A percentile compares a stretch with the other conserved stretches of the same genome.
Evolutionary conservation across 2,113 vertebrate species (phyloP).

Genomic region (Rhipidura dahli): DNA sequence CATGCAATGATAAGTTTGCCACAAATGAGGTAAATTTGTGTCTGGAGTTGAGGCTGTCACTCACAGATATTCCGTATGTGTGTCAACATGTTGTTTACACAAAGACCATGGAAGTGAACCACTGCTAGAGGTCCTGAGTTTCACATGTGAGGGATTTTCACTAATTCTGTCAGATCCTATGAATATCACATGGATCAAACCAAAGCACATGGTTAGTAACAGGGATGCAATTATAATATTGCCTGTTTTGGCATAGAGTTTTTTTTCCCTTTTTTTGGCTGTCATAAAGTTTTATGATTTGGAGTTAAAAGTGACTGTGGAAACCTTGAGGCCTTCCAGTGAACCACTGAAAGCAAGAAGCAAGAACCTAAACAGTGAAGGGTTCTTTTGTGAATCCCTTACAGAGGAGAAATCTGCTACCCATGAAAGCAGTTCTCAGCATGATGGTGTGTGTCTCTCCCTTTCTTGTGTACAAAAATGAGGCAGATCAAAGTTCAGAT

Average conservation of each 20-base stretch:
- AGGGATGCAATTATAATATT: not conserved
- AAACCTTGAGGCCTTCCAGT: not conserved
- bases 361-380: not conserved
- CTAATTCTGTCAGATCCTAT: conserved; percentile 15
- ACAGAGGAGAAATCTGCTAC: not conserved
- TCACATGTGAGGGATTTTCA: conserved; percentile 49
- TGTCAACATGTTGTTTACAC: not conserved
- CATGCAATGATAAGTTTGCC: not conserved
- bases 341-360: not conserved
- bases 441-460: not conserved
- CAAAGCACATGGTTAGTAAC: conserved; percentile 23
- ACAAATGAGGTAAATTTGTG: not conserved
- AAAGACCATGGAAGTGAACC: not conserved
- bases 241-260: not conserved
- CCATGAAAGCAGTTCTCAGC: not conserved
- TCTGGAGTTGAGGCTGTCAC: not conserved
- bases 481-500: conserved; percentile 57
- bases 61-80: not conserved
- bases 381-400: not conserved
- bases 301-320: not conserved
- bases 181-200: conserved; percentile 53
- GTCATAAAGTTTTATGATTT: not conserved
- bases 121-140: not conserved
- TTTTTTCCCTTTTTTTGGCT: not conserved
- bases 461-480: not conserved